Evolutionary conservation across 2,113 vertebrate species (phyloP), one percentile per base, ranked within the genome.

Genomic region (Camelus bactrianus): DNA sequence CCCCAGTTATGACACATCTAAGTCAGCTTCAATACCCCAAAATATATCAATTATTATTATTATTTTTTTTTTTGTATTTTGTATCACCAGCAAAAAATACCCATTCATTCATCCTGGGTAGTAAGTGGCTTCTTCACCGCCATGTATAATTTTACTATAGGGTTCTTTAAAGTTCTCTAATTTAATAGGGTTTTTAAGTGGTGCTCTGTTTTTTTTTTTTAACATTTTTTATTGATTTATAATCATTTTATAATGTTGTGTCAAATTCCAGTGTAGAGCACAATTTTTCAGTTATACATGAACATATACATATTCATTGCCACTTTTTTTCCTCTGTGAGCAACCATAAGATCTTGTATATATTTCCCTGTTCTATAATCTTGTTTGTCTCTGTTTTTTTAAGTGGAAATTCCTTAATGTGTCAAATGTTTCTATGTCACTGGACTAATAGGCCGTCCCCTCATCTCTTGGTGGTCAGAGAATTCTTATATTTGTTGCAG

Each of bases 401-500:
- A 70, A 38, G 60, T 60, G 14, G 46, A 60, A 73, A 83, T 52
- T 77, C 15, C 32, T 76, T 84, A 75, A 75, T 9, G 38, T 48
- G 54, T 14, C 5, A 93, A 62, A 69, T 64, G 5, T 87, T 92
- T 54, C n/a, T 42, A 87, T 9, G 3, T 1, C 16, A 64, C 13
- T 30, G 54, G 26, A 76, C 35, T 84, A 65, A 42, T 3, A 11
- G 3, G 3, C 12, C 38, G 3, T 17, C 0, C 0, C 1, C 62
- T 85, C 1, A 10, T 60, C 8, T 58, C 19, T 56, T 84, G 17
- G 32, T 20, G 32, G 3, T 77, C 9, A n/a, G 17, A 64, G 48
- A 80, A 70, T n/a, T 26, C 32, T 92, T 72, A 7, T 6, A 64
- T 69, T 64, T 92, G 52, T 17, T 96, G 16, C 32, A 76, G 52